Conservation (phyloP, 2,888 invertebrate species). For the Ischnura elegans region DNA sequence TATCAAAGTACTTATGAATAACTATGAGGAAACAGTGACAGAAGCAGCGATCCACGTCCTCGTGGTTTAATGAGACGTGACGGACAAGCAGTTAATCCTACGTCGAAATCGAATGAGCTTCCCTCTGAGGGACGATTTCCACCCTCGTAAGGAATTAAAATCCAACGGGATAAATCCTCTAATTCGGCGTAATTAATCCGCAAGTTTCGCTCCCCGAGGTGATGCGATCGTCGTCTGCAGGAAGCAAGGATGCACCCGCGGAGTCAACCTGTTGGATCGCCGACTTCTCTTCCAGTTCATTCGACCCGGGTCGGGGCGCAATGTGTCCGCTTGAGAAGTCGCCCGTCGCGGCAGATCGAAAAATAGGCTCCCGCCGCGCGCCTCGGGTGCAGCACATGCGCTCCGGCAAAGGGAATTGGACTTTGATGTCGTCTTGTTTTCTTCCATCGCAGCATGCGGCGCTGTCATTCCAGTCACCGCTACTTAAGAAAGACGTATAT, state of each 20-base stretch:
- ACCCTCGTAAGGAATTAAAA: not conserved
- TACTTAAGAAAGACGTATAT: too few relatives aligned
- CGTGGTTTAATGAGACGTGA: not conserved
- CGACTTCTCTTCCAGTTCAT: not conserved
- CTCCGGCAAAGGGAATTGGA: too few relatives aligned
- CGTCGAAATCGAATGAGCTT: too few relatives aligned
- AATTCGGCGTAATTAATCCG: not conserved
- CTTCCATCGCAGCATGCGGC: too few relatives aligned
- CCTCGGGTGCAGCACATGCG: not conserved
- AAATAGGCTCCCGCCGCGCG: not conserved
- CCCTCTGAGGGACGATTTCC: too few relatives aligned
- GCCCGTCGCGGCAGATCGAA: not conserved
- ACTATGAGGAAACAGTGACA: too few relatives aligned
- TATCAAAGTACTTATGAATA: too few relatives aligned
- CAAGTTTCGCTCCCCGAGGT: not conserved
- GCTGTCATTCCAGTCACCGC: too few relatives aligned
- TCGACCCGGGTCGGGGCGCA: not conserved
- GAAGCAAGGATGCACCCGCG: not conserved
- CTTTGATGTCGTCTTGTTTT: too few relatives aligned
- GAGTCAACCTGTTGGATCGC: constrained; percentile 11
- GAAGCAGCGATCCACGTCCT: too few relatives aligned
- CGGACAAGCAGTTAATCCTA: too few relatives aligned
- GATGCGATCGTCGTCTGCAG: not conserved
- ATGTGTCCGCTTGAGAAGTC: not conserved
- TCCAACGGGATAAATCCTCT: not conserved